Evolutionary conservation across 2,113 vertebrate species (phyloP), one percentile per base, ranked within the genome.

Genomic region (Phainopepla nitens): DNA sequence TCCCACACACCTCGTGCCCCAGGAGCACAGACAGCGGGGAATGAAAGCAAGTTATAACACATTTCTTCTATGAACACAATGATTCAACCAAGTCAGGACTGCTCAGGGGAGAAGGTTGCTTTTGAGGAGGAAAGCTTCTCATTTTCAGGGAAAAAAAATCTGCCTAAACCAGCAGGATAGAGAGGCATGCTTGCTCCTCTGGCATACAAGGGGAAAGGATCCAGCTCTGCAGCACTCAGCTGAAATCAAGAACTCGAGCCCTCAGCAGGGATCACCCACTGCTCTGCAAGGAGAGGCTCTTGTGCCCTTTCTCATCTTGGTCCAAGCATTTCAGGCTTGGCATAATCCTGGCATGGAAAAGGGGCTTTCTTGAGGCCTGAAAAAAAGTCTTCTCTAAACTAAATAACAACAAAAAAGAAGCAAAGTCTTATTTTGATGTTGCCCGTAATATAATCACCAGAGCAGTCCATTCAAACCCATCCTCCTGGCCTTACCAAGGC

Each of bases 231-330:
- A 76, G 44, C 2, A 1, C 24, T 11, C 0, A 0, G 22, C 10
- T 61, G 39, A 61, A 65, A 61, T 4, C 0, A 0, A 54, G 54
- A 86, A 13, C 13, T 39, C 0, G 57, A 89, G 21, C 9, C 29
- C 36, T 64, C 53, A 54, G 33, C 27, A 28, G 21, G 31, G 47
- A 44, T 28, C 57, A 84, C 24, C 10, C 8, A 24, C 33, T 11
- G 2, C 42, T 45, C 82, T 23, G 1, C 35, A 64, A 17, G 0
- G 6, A 85, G 69, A 15, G 80, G 61, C 49, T 77, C 2, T 24
- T 18, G 0, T 42, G 51, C n/a, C 45, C 39, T 64, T 89, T 66
- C 51, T 51, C 31, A 39, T 68, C 72, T 36, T 45, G 6, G 10
- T 39, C 13, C 69, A 81, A 90, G 58, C 4, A 50, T 23, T 81